These are phyloP conservation scores for Megalonaias nervosa DNA, from an alignment of 1,140 invertebrate genomes.

Conservation along the genomic window DNA sequence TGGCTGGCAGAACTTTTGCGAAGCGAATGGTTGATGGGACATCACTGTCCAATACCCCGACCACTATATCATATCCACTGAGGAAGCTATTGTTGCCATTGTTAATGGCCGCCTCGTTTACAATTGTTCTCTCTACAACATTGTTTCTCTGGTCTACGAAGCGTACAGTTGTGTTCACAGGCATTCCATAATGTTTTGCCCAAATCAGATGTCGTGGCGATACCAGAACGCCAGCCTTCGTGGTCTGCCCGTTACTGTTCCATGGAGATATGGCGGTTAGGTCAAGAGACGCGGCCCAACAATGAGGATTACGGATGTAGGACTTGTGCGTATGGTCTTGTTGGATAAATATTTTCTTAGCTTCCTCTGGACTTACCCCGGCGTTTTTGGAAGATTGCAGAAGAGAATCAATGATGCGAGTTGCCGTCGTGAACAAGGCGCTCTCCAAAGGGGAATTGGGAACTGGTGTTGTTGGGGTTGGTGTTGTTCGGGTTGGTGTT, in stretches of 20 bases:
- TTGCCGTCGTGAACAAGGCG: conserved; percentile 1
- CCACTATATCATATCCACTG: conserved; percentile 49
- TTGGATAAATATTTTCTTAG: conserved; percentile 47
- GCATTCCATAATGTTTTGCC: conserved; percentile 54
- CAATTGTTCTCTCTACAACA: conserved; percentile 47
- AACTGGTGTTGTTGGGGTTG: no score
- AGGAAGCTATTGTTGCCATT: conserved; percentile 14
- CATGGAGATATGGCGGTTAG: conserved; percentile 57
- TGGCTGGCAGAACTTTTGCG: conserved; percentile 46
- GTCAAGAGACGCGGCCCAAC: conserved; percentile 54
- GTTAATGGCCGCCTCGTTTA: conserved; percentile 23
- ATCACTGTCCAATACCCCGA: conserved; percentile 51
- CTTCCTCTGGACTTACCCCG: conserved; percentile 14
- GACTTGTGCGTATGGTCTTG: conserved; percentile 49
- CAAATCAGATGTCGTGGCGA: conserved; percentile 53
- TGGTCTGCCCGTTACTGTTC: conserved; percentile 46
- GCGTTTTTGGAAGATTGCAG: conserved; percentile 4
- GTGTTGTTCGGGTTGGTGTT: no score
- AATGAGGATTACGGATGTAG: conserved; percentile 44
- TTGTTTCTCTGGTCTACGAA: conserved; percentile 50
- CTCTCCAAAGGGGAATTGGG: no score
- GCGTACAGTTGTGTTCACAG: conserved; percentile 41
- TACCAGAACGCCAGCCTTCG: conserved; percentile 49
- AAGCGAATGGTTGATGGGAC: conserved; percentile 47
- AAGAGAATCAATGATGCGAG: conserved; percentile 27